Conservation (phyloP, 2,888 invertebrate species). For the Chromoteleia sp. region DNA sequence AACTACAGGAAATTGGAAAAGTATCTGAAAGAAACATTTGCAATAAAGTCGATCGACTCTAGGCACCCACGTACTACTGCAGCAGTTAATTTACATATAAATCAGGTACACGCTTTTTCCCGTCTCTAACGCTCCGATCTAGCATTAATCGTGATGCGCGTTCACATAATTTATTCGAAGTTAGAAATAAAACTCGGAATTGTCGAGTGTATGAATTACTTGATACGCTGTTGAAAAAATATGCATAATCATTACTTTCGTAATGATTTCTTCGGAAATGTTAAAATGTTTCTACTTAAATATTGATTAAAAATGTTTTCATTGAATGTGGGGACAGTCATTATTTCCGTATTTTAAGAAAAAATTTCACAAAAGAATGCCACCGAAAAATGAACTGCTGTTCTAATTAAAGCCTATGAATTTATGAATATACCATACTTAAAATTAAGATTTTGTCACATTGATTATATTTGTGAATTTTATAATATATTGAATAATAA, state of each 20-base stretch:
- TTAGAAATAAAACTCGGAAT: constrained; percentile 27
- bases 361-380: no score
- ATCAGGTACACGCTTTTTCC: constrained; percentile 81
- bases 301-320: no score
- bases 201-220: constrained; percentile 72
- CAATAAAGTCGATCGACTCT: constrained; percentile 57
- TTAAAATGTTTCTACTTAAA: no score
- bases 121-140: constrained; percentile 50
- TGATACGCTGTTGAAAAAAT: constrained; percentile 14
- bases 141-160: constrained; percentile 27
- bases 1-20: constrained; percentile 13
- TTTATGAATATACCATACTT: no score
- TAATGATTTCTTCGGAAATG: no score
- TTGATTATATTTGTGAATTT: no score
- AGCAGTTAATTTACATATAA: constrained; percentile 78
- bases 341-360: no score
- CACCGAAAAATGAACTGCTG: no score
- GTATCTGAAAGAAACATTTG: constrained; percentile 13
- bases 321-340: no score
- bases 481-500: no score
- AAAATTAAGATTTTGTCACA: no score
- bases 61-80: constrained; percentile 74
- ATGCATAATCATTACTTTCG: not conserved
- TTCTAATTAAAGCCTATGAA: no score
- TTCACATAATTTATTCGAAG: constrained; percentile 36